phyloP scores from a whole-genome alignment of 37 sponge, comb jelly and placozoan genomes.

The Oopsacas minuta region DNA sequence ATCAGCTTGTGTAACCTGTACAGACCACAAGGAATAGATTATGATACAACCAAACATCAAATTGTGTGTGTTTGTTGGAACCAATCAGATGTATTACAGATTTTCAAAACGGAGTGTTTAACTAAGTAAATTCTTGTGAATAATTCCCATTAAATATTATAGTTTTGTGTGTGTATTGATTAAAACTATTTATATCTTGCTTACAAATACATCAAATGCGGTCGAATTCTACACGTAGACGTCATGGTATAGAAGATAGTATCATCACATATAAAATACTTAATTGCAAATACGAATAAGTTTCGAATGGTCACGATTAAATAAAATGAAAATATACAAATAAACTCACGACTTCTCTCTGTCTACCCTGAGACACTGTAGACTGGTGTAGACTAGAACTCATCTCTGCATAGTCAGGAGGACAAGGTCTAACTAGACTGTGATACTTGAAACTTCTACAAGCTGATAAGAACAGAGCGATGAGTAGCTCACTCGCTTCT shows the following conservation, averaged over 20 bases:
- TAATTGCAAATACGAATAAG: too few relatives aligned
- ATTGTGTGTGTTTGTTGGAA: conserved; percentile 7
- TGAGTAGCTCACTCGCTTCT: background rate
- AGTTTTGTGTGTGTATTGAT: too few relatives aligned
- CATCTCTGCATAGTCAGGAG: background rate
- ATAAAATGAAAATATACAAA: too few relatives aligned
- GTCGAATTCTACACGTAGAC: too few relatives aligned
- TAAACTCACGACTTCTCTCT: conserved; percentile 9
- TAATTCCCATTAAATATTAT: too few relatives aligned
- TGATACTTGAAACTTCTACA: background rate
- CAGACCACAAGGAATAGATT: background rate
- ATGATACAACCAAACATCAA: background rate
- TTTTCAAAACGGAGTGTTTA: background rate
- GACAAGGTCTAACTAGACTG: conserved; percentile 1
- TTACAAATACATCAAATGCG: too few relatives aligned
- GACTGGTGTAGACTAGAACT: conserved; percentile 6
- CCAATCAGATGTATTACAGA: background rate
- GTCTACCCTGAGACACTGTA: background rate
- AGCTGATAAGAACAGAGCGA: background rate
- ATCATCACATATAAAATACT: too few relatives aligned
- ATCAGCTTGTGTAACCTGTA: background rate
- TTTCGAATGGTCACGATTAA: too few relatives aligned
- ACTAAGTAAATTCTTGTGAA: too few relatives aligned
- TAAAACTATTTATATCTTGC: too few relatives aligned
- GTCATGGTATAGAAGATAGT: too few relatives aligned